Evolutionary conservation across 2,797 vertebrate genomes (phyloP).

Genomic region (Sylvilagus floridanus): DNA sequence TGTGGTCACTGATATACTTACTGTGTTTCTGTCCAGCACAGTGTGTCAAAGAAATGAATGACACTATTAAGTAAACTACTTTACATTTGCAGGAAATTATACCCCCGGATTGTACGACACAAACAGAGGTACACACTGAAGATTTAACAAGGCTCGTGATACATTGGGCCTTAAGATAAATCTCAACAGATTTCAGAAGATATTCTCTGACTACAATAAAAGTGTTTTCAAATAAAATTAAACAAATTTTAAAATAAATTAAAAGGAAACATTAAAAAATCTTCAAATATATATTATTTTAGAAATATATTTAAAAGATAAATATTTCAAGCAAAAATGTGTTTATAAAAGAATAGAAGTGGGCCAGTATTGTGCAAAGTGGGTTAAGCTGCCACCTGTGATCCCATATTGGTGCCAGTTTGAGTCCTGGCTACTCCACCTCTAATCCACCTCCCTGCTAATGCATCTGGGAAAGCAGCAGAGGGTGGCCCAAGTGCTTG

Average conservation of each 20-base stretch:
- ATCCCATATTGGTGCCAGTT: too few relatives aligned
- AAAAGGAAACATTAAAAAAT: constrained; percentile 12
- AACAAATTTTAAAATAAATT: neutral
- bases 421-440: too few relatives aligned
- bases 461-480: too few relatives aligned
- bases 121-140: neutral
- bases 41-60: neutral
- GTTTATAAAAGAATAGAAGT: neutral
- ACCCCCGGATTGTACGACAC: neutral
- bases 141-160: constrained; percentile 16
- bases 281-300: neutral
- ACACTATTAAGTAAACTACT: neutral
- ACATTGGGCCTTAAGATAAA: neutral
- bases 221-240: neutral
- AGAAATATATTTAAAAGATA: neutral
- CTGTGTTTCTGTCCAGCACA: too few relatives aligned
- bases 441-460: too few relatives aligned
- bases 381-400: too few relatives aligned
- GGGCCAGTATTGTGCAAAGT: too few relatives aligned
- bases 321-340: neutral
- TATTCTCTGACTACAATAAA: neutral
- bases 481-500: too few relatives aligned
- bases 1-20: neutral
- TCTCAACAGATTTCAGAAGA: neutral
- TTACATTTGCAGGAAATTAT: neutral